Evolutionary conservation across 2,113 vertebrate genomes (phyloP).

Genomic region (Orthonyx spaldingii): DNA sequence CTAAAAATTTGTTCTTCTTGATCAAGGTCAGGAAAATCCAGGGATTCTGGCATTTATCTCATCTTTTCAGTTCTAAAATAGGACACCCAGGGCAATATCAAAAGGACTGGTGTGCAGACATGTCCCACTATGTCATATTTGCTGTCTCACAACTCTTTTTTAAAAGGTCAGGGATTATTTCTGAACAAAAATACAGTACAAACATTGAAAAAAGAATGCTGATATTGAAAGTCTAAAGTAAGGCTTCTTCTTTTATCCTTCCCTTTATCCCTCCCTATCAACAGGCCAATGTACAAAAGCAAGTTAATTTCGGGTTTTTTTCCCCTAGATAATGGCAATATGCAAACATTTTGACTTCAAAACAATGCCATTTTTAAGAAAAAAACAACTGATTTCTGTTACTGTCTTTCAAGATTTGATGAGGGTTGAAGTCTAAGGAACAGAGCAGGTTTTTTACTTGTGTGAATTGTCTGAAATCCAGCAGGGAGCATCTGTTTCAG

Average conservation of each 20-base stretch:
- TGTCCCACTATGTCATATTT: background rate
- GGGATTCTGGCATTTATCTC: slow-evolving; percentile 44
- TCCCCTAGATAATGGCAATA: background rate
- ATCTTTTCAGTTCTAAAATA: background rate
- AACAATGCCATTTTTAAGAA: background rate
- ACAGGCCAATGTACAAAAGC: background rate
- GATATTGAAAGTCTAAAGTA: background rate
- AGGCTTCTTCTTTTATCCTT: background rate
- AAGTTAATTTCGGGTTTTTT: background rate
- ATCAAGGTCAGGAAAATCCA: slow-evolving; percentile 60
- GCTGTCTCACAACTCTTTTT: background rate
- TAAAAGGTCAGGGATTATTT: background rate
- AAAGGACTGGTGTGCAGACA: background rate
- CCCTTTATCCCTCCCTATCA: background rate
- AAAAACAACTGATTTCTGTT: background rate
- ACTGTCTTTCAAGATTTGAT: background rate
- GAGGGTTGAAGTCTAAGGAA: background rate
- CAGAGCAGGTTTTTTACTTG: background rate
- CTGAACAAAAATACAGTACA: background rate
- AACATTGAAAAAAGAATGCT: background rate
- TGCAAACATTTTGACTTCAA: background rate
- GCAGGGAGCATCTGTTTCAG: background rate
- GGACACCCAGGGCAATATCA: background rate
- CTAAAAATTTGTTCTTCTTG: slow-evolving; percentile 62
- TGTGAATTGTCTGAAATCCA: background rate